phyloP scores from a whole-genome alignment of 2,888 invertebrate genomes.

The Rotaria magnacalcarata region DNA sequence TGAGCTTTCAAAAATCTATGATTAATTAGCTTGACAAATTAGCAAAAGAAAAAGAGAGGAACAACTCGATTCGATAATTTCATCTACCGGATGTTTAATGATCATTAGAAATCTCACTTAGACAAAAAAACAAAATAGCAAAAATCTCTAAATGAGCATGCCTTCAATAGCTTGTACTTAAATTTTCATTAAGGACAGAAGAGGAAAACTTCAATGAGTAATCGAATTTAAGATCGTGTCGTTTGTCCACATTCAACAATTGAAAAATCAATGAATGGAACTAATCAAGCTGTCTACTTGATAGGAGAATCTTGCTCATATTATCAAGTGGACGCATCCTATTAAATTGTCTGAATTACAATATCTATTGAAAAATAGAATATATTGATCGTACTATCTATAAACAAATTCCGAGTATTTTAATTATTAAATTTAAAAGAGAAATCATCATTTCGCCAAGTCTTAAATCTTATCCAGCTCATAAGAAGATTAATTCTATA shows the following conservation, averaged over 20 bases:
- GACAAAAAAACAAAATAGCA: no score
- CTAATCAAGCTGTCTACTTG: constrained; percentile 29
- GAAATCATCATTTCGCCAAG: no score
- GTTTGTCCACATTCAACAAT: constrained; percentile 14
- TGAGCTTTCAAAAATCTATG: not conserved
- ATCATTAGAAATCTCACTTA: no score
- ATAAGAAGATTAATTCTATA: no score
- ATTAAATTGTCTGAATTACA: constrained; percentile 10
- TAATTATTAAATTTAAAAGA: no score
- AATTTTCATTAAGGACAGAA: constrained; percentile 6
- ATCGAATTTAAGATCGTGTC: constrained; percentile 7
- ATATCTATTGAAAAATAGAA: not conserved
- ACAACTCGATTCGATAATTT: no score
- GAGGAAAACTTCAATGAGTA: not conserved
- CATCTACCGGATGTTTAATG: no score
- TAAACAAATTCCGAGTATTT: no score
- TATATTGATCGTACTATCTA: no score
- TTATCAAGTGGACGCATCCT: constrained; percentile 4
- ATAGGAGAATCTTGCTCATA: not conserved
- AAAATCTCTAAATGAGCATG: no score
- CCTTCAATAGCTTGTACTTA: not conserved
- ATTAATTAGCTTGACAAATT: not conserved
- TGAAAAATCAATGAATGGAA: constrained; percentile 26
- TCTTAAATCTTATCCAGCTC: no score
- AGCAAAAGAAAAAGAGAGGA: no score